Evolutionary conservation across 2,113 vertebrate species (phyloP).

Genomic region (Spea bombifrons): DNA sequence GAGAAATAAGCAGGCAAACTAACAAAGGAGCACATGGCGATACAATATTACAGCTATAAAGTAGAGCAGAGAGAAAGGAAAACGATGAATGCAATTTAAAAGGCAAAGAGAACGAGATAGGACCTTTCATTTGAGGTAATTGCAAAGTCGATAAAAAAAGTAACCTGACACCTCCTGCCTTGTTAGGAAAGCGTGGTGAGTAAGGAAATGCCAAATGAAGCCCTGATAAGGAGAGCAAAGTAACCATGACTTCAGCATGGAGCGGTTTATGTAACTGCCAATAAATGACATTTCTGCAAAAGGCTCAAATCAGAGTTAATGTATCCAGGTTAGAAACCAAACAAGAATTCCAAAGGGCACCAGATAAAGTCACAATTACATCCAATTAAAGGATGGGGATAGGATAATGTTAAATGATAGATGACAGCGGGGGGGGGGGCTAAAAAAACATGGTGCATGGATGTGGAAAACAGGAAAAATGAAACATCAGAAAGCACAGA

Average conservation of each 20-base stretch:
- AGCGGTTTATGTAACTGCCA: constrained; percentile 34
- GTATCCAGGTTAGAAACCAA: constrained; percentile 24
- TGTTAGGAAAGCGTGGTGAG: constrained; percentile 8
- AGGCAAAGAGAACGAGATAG: constrained; percentile 23
- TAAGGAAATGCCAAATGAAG: constrained; percentile 36
- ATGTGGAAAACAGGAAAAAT: constrained; percentile 13
- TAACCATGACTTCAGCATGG: constrained; percentile 47
- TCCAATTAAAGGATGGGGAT: constrained; percentile 12
- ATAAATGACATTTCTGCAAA: constrained; percentile 44
- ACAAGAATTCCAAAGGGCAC: constrained; percentile 36
- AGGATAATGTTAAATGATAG: constrained; percentile 21
- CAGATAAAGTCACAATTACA: constrained; percentile 22
- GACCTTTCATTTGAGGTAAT: constrained; percentile 36
- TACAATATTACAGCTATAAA: neutral
- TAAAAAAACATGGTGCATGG: constrained; percentile 19
- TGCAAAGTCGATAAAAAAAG: constrained; percentile 21
- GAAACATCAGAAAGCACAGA: constrained; percentile 16
- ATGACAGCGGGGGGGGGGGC: constrained; percentile 9
- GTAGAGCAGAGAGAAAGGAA: neutral
- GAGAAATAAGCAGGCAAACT: too few species aligned
- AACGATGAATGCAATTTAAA: constrained; percentile 17
- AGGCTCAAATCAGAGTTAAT: constrained; percentile 36
- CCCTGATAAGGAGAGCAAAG: constrained; percentile 35
- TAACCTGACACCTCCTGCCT: constrained; percentile 40
- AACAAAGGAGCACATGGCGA: neutral